phyloP scores from a whole-genome alignment of 2,113 vertebrate species.

The Saimiri boliviensis region DNA sequence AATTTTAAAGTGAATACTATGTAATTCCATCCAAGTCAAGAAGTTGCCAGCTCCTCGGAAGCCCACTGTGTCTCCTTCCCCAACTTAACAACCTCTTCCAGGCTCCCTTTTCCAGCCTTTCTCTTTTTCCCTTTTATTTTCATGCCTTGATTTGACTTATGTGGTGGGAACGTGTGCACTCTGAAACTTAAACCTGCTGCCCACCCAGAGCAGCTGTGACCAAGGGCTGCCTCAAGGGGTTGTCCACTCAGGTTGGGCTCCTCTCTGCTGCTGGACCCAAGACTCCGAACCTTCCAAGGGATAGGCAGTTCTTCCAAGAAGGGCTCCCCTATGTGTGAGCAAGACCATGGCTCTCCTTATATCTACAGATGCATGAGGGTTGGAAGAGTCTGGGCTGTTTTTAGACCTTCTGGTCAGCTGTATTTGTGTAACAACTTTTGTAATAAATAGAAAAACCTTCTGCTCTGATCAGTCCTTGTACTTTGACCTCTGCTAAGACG shows the following conservation, averaged over 20 bases:
- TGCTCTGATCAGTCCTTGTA: background rate
- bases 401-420: slow-evolving; percentile 64
- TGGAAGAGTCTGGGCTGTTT: slow-evolving; percentile 58
- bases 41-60: background rate
- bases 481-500: slow-evolving; percentile 1
- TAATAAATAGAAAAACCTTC: slow-evolving; percentile 56
- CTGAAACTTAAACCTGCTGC: slow-evolving; percentile 40
- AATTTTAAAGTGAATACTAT: background rate
- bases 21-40: background rate
- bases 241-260: background rate
- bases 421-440: slow-evolving; percentile 62
- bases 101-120: background rate
- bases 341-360: background rate
- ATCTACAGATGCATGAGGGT: background rate
- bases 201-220: slow-evolving; percentile 38
- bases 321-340: background rate
- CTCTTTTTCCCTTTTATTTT: background rate
- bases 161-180: slow-evolving; percentile 13
- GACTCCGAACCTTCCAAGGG: background rate
- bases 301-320: slow-evolving; percentile 37
- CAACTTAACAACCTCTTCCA: background rate
- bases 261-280: slow-evolving; percentile 37
- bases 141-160: background rate
- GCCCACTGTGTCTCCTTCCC: background rate
- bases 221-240: slow-evolving; percentile 48